These are phyloP conservation scores for Cosmorhoe ocellata DNA, from an alignment of 2,888 invertebrate genomes.

Conservation along the genomic window DNA sequence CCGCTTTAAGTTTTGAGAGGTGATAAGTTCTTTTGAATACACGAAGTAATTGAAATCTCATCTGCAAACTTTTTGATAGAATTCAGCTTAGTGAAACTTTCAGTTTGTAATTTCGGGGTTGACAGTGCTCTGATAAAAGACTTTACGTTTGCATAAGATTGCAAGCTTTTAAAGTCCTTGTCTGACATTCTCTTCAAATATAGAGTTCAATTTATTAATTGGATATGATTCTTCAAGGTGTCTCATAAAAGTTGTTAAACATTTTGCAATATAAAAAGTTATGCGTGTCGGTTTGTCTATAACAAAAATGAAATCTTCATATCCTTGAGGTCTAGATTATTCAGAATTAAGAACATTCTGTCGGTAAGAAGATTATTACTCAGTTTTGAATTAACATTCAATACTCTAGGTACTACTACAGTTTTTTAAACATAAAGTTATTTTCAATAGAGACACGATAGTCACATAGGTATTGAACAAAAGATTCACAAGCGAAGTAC, in stretches of 20 bases:
- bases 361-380: too few relatives aligned
- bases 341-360: too few relatives aligned
- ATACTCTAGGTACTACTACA: too few relatives aligned
- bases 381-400: too few relatives aligned
- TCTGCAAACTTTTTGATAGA: conserved; percentile 37
- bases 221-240: not conserved
- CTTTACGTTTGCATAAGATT: not conserved
- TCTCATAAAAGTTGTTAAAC: too few relatives aligned
- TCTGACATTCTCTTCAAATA: not conserved
- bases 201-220: not conserved
- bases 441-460: not conserved
- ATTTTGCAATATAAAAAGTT: too few relatives aligned
- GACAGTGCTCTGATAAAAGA: conserved; percentile 3
- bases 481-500: conserved; percentile 38
- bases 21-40: conserved; percentile 60
- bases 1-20: conserved; percentile 63
- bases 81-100: conserved; percentile 15
- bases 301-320: too few relatives aligned
- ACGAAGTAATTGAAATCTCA: conserved; percentile 59
- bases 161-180: not conserved
- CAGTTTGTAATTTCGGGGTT: conserved; percentile 7
- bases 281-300: too few relatives aligned
- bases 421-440: too few relatives aligned
- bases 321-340: too few relatives aligned
- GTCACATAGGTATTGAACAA: conserved; percentile 31